A percentile compares a stretch with the other conserved stretches of the same genome.
Conservation (phyloP, 1,140 invertebrate genomes). For the Pseudomyrmex dendroicus region DNA sequence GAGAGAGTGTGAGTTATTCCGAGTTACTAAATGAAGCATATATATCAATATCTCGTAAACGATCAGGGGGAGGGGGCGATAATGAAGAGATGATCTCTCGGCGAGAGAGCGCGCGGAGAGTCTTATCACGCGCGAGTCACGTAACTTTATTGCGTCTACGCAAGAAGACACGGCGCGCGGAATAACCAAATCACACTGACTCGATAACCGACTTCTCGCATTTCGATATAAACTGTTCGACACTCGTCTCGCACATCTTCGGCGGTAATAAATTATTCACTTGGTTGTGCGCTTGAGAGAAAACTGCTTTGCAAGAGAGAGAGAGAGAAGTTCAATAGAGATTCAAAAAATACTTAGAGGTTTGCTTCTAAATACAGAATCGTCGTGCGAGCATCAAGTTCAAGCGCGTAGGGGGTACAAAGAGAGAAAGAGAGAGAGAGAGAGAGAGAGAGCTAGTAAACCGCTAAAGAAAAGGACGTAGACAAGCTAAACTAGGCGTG, state of each 20-base stretch:
- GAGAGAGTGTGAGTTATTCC: neutral
- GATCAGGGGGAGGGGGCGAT: too few species aligned
- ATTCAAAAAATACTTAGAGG: neutral
- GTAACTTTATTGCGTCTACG: too few species aligned
- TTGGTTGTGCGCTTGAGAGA: neutral
- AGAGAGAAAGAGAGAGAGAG: neutral
- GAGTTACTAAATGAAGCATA: neutral
- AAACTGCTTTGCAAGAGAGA: neutral
- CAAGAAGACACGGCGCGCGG: too few species aligned
- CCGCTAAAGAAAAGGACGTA: neutral
- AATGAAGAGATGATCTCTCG: too few species aligned
- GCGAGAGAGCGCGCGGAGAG: too few species aligned
- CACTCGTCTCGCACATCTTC: too few species aligned
- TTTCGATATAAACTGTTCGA: too few species aligned
- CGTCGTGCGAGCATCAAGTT: constrained; percentile 29
- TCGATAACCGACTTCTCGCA: too few species aligned
- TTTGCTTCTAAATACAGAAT: neutral
- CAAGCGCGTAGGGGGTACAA: constrained; percentile 17
- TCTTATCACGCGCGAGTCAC: too few species aligned
- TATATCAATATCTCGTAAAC: neutral
- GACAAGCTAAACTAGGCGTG: constrained; percentile 22
- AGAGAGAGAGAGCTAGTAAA: neutral
- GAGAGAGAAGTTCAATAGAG: neutral
- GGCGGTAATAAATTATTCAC: neutral
- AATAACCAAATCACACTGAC: too few species aligned